Conservation (phyloP, 2,888 invertebrate species). For the Lingula anatina region DNA sequence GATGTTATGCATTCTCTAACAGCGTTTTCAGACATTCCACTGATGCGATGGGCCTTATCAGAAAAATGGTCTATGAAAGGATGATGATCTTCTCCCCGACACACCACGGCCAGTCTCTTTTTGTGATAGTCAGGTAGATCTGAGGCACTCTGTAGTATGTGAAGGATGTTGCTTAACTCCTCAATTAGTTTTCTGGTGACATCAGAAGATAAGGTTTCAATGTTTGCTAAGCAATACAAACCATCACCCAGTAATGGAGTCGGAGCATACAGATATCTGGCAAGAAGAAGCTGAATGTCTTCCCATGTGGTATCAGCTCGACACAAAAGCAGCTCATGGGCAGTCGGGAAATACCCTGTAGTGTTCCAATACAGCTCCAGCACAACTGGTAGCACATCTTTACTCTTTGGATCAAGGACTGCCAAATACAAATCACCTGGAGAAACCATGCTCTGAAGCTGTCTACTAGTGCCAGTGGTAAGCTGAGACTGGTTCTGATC, state of each 20-base stretch:
- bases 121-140: background rate
- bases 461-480: too few relatives aligned
- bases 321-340: slow-evolving; percentile 22
- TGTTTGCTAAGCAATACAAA: slow-evolving; percentile 19
- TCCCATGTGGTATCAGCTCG: slow-evolving; percentile 16
- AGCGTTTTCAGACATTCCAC: slow-evolving; percentile 2
- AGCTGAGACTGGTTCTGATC: too few relatives aligned
- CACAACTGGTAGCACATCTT: slow-evolving; percentile 15
- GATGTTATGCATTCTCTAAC: slow-evolving; percentile 1
- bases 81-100: slow-evolving; percentile 17
- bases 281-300: slow-evolving; percentile 17
- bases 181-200: slow-evolving; percentile 6
- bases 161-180: slow-evolving; percentile 6
- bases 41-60: slow-evolving; percentile 3
- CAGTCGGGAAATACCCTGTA: slow-evolving; percentile 15
- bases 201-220: slow-evolving; percentile 17
- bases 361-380: slow-evolving; percentile 18
- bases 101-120: slow-evolving; percentile 13
- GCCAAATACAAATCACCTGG: slow-evolving; percentile 14
- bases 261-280: slow-evolving; percentile 7
- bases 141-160: too few relatives aligned
- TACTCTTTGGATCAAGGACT: slow-evolving; percentile 17
- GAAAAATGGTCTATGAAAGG: slow-evolving; percentile 15
- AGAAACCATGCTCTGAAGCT: too few relatives aligned
- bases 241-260: background rate